phyloP scores from a whole-genome alignment of 2,113 vertebrate genomes.

The Marmota monax region DNA sequence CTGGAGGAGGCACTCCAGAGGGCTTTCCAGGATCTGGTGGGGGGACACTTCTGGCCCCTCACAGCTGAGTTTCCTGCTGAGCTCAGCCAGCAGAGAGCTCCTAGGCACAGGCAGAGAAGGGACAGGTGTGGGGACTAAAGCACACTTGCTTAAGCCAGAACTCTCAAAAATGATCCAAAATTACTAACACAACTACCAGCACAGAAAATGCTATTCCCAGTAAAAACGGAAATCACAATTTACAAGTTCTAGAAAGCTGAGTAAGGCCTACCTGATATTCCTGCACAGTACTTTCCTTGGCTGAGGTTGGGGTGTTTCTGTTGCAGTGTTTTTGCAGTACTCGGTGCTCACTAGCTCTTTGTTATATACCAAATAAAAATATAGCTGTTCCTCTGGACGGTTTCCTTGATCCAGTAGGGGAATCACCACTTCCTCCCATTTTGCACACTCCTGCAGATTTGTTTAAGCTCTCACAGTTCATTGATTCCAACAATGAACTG shows the following conservation, averaged over 20 bases:
- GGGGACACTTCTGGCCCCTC: too few species aligned
- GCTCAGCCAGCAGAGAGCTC: neutral
- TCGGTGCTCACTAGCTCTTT: too few species aligned
- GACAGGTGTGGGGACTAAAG: neutral
- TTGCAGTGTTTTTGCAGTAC: neutral
- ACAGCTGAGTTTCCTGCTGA: neutral
- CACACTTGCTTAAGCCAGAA: too few species aligned
- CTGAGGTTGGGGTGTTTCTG: neutral
- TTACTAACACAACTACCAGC: too few species aligned
- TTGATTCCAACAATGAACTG: too few species aligned
- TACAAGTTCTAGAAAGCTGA: neutral
- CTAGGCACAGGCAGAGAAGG: neutral
- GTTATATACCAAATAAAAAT: neutral
- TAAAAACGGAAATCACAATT: neutral
- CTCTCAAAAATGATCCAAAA: neutral
- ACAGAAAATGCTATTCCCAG: neutral
- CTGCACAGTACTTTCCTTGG: neutral
- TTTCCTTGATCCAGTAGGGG: neutral
- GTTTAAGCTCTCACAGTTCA: too few species aligned
- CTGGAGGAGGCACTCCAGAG: too few species aligned
- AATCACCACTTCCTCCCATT: neutral
- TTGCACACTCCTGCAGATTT: too few species aligned
- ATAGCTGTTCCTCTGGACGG: neutral
- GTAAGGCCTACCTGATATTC: too few species aligned
- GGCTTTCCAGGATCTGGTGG: too few species aligned